Evolutionary conservation across 2,797 vertebrate genomes (phyloP), one percentile per base, ranked within the genome.

Genomic region (Emys orbicularis): DNA sequence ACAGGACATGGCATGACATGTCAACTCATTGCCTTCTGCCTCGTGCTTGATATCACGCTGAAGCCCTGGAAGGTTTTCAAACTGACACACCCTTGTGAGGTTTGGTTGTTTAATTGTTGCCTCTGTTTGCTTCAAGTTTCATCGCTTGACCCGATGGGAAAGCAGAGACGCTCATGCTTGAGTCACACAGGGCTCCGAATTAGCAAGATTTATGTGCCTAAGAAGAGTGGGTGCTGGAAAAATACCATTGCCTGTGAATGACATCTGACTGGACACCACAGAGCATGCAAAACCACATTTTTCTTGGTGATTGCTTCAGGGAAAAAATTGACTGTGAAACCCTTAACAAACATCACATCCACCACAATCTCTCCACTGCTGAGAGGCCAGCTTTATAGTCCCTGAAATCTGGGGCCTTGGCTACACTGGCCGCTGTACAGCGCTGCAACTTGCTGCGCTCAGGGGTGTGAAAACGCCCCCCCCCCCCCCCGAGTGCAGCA

Each of bases 161-260:
- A 53, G 52, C 59, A 82, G 34, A 34, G 84, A 87, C 34, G 90
- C 77, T 37, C 4, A 0, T 3, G 41, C 37, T 59, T 81, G 87
- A 50, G 49, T 91, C 56, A 95, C 79, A 85, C 9, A 56, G 90
- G 61, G 59, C 82, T 87, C 16, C 74, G 79, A 65, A 93, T 94
- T 84, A 96, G 93, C 92, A 25, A 9, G 0, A 8, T 21, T 85
- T 82, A 10, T 68, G 4, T 1, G 4, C 29, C 57, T 82, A 90
- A 68, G 49, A 52, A 91, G 59, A 76, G 81, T 1, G 84, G 77
- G 8, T 79, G 72, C 68, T 0, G 92, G 94, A 37, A 84, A 86
- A 87, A 29, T 81, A 76, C 92, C 77, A 95, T 12, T 79, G 84
- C 80, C 59, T 68, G 82, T 81, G 79, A 16, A 77, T n/a, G 80